Base-by-base conservation (phyloP, 2,797 vertebrate species). In the Prunella strophiata region DNA sequence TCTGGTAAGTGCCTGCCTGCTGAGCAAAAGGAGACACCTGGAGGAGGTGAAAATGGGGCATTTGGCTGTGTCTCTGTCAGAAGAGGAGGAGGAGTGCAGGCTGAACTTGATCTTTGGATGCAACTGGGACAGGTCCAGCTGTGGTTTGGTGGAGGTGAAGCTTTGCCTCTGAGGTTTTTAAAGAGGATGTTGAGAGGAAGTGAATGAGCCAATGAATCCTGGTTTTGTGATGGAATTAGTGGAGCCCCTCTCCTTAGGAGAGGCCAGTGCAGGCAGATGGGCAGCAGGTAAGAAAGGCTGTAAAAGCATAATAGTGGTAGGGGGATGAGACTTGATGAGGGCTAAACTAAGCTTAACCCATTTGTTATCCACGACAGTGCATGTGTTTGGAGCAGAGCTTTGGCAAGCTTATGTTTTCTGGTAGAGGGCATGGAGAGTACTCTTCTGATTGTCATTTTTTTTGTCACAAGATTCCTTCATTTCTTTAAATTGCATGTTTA, bases 41-140 rank as follows among this genome's bases (percentile, higher is more conserved):
- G 57, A 52, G 21, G 3, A 74, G 32, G 36, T n/a, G 76, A 34
- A 29, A 58, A 4, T 0, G 2, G 25, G 27, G 15, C 3, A 1
- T 40, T 59, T 68, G 55, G 27, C 58, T 75, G 2, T 20, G 43
- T 45, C 19, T 38, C 3, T 45, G 20, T n/a, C 25, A 52, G 25
- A 30, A 59, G 36, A 19, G 59, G 67, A 40, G 26, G 67, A 40
- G 26, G 42, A 25, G 9, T 8, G 22, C 26, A 21, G 34, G 23
- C 51, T 57, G 51, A 81, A 51, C 23, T 48, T 38, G 38, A 3
- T 19, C 52, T 50, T 27, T 9, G 43, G 22, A 7, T 75, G 45
- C 50, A 55, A 2, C 0, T 6, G 47, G 34, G 30, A 8, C 1
- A 2, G 36, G 19, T 59, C 18, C 51, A 79, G 58, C 40, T 1